Percentiles rank a stretch among this genome's conserved stretches.
Evolutionary conservation across 1,140 invertebrate genomes (phyloP).

Genomic region (Sitobion miscanthi): DNA sequence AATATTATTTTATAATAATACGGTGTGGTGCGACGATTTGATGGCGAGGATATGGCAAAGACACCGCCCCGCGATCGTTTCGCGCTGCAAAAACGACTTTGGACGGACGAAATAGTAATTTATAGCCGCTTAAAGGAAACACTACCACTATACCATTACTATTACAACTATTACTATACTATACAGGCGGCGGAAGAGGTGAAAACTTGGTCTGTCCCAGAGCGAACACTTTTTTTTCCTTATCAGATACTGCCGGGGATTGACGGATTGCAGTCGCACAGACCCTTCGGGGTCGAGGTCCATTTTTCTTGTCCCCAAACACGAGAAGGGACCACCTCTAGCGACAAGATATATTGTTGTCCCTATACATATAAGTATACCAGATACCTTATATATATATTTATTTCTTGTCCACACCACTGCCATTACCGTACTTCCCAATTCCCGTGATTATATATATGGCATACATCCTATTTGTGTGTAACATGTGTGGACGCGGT

Average conservation of each 20-base stretch:
- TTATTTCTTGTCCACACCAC: background rate
- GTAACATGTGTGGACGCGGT: background rate
- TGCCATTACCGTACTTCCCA: background rate
- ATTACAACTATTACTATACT: background rate
- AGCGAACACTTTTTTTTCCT: background rate
- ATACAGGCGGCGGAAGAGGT: background rate
- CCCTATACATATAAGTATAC: background rate
- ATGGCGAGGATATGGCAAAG: background rate
- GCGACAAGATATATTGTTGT: constrained; percentile 42
- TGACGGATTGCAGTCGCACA: constrained; percentile 48
- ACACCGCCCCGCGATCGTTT: constrained; percentile 1
- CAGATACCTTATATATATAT: background rate
- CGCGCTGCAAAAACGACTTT: constrained; percentile 29
- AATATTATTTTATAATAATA: background rate
- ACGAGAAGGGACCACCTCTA: constrained; percentile 35
- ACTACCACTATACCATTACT: background rate
- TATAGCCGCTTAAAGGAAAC: constrained; percentile 44
- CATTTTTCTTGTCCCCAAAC: constrained; percentile 49
- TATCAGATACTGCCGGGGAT: constrained; percentile 41
- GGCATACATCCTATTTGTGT: background rate
- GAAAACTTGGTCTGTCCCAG: constrained; percentile 25
- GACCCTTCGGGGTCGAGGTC: constrained; percentile 47
- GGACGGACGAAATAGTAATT: constrained; percentile 36
- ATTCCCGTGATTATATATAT: background rate
- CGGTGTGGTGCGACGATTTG: too few relatives aligned